Percentiles rank a stretch among this genome's conserved stretches.
Evolutionary conservation across 2,113 vertebrate species (phyloP).

Genomic region (Protobothrops flavoviridis): DNA sequence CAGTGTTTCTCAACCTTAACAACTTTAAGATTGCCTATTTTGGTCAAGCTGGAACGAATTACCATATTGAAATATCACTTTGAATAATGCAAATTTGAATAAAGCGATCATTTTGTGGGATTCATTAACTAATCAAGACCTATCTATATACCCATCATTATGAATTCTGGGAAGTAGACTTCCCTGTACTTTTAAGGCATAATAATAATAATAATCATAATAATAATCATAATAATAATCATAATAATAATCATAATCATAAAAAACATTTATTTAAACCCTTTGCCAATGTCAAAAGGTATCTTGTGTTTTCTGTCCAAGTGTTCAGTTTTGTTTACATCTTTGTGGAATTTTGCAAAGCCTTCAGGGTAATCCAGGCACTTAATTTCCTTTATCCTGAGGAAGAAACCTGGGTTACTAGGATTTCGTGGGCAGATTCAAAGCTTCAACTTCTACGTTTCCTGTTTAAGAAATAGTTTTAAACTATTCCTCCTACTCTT

Average conservation of each 20-base stretch:
- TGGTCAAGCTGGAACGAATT: neutral
- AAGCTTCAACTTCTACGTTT: neutral
- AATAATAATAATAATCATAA: too few species aligned
- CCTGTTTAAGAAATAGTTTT: slow-evolving; percentile 15
- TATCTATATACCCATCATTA: neutral
- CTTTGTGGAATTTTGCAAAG: neutral
- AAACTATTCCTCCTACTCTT: slow-evolving; percentile 14
- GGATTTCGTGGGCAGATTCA: neutral
- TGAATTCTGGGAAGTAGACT: neutral
- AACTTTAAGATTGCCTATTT: neutral
- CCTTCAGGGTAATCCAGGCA: neutral
- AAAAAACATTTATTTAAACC: neutral
- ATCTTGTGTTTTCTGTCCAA: neutral
- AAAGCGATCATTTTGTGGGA: neutral
- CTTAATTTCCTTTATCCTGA: neutral
- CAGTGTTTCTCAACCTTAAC: neutral
- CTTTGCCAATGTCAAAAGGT: neutral
- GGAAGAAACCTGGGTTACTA: neutral
- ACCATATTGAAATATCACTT: neutral
- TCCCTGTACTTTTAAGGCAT: neutral
- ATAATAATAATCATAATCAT: too few species aligned
- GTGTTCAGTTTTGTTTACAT: neutral
- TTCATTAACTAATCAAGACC: neutral
- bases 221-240: neutral
- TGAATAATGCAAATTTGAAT: neutral